These are phyloP conservation scores for Ammodramus savannarum DNA, from an alignment of 2,113 vertebrate species.

Conservation along the genomic window DNA sequence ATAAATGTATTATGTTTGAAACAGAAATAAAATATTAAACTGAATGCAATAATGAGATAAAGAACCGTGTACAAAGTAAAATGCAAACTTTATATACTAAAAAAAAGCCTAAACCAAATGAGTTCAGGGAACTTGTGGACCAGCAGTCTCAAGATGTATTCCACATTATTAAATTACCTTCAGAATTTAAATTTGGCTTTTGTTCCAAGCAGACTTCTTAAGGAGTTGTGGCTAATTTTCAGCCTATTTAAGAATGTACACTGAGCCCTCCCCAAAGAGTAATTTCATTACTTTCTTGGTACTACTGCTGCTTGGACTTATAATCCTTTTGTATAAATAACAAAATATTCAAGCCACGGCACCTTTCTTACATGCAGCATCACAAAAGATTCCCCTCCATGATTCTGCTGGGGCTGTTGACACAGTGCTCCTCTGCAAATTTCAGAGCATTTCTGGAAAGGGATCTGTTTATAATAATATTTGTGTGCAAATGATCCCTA, in stretches of 20 bases:
- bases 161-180: slow-evolving; percentile 46
- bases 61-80: neutral
- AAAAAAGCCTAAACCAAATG: neutral
- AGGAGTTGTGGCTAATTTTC: slow-evolving; percentile 53
- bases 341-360: neutral
- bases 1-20: neutral
- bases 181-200: slow-evolving; percentile 48
- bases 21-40: neutral
- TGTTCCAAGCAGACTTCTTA: slow-evolving; percentile 32
- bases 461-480: slow-evolving; percentile 27
- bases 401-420: slow-evolving; percentile 24
- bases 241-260: slow-evolving; percentile 27
- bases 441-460: slow-evolving; percentile 24
- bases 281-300: slow-evolving; percentile 59
- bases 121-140: neutral
- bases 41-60: neutral
- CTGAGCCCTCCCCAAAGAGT: slow-evolving; percentile 50
- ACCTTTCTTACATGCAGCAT: neutral
- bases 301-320: slow-evolving; percentile 4
- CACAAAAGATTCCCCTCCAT: neutral
- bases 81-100: neutral
- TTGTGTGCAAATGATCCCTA: slow-evolving; percentile 6
- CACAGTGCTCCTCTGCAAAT: slow-evolving; percentile 42
- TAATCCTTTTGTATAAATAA: slow-evolving; percentile 39
- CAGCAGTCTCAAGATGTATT: slow-evolving; percentile 12